A percentile compares a stretch with the other conserved stretches of the same genome.
phyloP scores from a whole-genome alignment of 2,888 invertebrate genomes.

The Saturnia pavonia region DNA sequence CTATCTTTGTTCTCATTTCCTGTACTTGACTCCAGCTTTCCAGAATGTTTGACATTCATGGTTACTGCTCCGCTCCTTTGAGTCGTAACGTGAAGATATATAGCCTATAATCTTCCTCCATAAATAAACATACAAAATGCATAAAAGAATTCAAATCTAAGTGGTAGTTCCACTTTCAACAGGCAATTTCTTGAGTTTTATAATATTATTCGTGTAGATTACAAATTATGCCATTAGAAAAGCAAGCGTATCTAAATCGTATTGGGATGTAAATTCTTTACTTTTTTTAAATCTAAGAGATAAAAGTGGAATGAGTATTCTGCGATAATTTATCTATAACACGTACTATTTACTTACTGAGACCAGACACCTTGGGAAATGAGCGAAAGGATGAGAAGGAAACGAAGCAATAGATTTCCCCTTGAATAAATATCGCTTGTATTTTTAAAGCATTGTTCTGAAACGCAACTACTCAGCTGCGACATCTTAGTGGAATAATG shows the following conservation, averaged over 20 bases:
- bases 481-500: neutral
- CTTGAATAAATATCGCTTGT: slow-evolving; percentile 23
- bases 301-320: neutral
- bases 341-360: slow-evolving; percentile 29
- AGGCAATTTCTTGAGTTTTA: no score
- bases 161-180: no score
- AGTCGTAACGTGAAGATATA: no score
- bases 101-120: no score
- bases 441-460: slow-evolving; percentile 20
- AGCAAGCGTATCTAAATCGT: neutral
- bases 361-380: slow-evolving; percentile 30
- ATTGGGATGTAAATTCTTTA: neutral
- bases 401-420: slow-evolving; percentile 23
- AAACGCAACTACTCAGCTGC: neutral
- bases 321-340: slow-evolving; percentile 12
- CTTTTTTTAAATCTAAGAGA: neutral
- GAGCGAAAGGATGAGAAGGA: slow-evolving; percentile 21
- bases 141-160: no score
- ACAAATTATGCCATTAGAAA: no score
- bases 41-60: no score
- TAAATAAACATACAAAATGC: no score
- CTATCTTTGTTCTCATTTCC: no score
- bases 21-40: no score
- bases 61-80: no score
- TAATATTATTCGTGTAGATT: no score